Evolutionary conservation across 1,140 invertebrate species (phyloP).

Genomic region (Sitobion miscanthi): DNA sequence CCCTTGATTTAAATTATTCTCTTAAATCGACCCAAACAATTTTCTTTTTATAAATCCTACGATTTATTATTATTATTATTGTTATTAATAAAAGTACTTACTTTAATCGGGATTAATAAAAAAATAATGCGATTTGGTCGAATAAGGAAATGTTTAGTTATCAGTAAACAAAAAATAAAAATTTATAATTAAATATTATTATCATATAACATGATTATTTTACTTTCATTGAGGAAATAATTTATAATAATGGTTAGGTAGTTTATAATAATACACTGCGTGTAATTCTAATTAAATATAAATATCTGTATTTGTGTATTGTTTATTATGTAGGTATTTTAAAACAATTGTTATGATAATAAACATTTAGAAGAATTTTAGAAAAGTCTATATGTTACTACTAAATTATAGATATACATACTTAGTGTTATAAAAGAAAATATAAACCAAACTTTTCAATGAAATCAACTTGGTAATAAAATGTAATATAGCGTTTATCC

Average conservation of each 20-base stretch:
- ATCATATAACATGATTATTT: conserved; percentile 4
- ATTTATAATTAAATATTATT: neutral
- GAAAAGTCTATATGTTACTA: neutral
- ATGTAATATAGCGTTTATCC: neutral
- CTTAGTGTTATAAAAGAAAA: neutral
- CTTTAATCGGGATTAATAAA: neutral
- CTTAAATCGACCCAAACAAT: neutral
- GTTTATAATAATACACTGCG: neutral
- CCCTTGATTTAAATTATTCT: neutral
- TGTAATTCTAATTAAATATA: neutral
- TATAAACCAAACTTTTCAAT: neutral
- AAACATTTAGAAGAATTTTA: neutral
- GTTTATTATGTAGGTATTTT: neutral
- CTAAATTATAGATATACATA: neutral
- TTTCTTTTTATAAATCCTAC: neutral
- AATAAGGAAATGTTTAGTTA: neutral
- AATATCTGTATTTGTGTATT: neutral
- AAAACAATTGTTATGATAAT: neutral
- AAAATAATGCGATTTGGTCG: neutral
- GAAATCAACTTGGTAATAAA: neutral
- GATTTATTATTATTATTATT: too few species aligned
- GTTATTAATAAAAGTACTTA: neutral
- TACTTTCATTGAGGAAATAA: conserved; percentile 6
- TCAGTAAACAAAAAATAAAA: neutral
- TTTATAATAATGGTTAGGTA: neutral